phyloP scores from a whole-genome alignment of 1,140 invertebrate species.

The Tetragnatha versicolor region DNA sequence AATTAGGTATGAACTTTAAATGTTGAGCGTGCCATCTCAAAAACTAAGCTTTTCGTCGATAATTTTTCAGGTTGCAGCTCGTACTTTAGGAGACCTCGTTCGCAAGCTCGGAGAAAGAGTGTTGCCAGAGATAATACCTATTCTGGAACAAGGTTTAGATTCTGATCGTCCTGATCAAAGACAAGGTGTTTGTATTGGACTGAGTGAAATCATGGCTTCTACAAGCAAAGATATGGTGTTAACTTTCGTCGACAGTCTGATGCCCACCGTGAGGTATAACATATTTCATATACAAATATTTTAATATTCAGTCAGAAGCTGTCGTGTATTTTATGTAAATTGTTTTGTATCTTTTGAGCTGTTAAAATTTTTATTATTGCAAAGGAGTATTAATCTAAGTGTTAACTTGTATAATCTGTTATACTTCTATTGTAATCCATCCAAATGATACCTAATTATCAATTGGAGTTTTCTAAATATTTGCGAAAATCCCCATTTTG shows the following conservation, averaged over 20 bases:
- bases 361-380: neutral
- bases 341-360: slow-evolving; percentile 10
- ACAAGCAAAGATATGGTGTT: slow-evolving; percentile 94
- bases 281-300: neutral
- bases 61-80: slow-evolving; percentile 78
- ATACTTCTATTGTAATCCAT: no score
- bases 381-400: no score
- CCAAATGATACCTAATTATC: no score
- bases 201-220: slow-evolving; percentile 97
- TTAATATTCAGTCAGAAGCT: no score
- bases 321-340: no score
- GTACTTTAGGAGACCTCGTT: slow-evolving; percentile 96
- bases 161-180: slow-evolving; percentile 90
- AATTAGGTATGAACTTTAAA: neutral
- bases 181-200: slow-evolving; percentile 97
- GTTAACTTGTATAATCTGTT: no score
- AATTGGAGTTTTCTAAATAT: no score
- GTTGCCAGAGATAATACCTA: slow-evolving; percentile 96
- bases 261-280: slow-evolving; percentile 85
- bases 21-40: neutral
- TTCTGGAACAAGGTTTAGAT: slow-evolving; percentile 90
- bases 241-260: slow-evolving; percentile 91
- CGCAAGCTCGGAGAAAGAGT: slow-evolving; percentile 97
- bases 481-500: no score
- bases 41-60: neutral